phyloP scores from a whole-genome alignment of 2,797 vertebrate genomes.

The Ptychobarbus kaznakovi region DNA sequence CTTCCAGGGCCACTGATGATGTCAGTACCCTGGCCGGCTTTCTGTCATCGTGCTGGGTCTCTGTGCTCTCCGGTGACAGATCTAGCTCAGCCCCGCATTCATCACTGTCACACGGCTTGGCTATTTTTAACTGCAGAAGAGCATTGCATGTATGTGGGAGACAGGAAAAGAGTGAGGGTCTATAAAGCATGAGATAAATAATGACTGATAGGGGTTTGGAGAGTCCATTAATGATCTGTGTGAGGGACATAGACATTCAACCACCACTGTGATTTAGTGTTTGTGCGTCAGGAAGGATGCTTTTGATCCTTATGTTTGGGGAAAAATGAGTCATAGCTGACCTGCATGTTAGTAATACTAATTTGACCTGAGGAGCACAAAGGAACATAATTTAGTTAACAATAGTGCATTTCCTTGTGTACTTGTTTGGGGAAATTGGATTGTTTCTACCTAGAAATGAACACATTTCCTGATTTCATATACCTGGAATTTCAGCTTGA shows the following conservation, averaged over 20 bases:
- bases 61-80: slow-evolving; percentile 42
- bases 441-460: not conserved
- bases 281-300: not conserved
- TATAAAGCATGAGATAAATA: not conserved
- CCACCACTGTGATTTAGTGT: not conserved
- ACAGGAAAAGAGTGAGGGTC: not conserved
- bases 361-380: not conserved
- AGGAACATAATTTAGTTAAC: not conserved
- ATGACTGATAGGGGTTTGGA: not conserved
- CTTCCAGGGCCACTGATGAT: slow-evolving; percentile 50
- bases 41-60: slow-evolving; percentile 30
- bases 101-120: slow-evolving; percentile 36
- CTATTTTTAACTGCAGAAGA: slow-evolving; percentile 53
- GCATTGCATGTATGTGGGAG: slow-evolving; percentile 15
- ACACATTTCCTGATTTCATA: not conserved
- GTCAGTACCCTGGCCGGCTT: slow-evolving; percentile 40
- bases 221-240: slow-evolving; percentile 10
- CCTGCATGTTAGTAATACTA: not conserved
- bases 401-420: not conserved
- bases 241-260: not conserved
- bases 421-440: not conserved
- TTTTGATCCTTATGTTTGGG: slow-evolving; percentile 4
- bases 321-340: slow-evolving; percentile 18
- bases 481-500: not conserved
- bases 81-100: slow-evolving; percentile 46